Evolutionary conservation across 2,797 vertebrate species (phyloP), one percentile per base, ranked within the genome.

Genomic region (Lepus townsendii): DNA sequence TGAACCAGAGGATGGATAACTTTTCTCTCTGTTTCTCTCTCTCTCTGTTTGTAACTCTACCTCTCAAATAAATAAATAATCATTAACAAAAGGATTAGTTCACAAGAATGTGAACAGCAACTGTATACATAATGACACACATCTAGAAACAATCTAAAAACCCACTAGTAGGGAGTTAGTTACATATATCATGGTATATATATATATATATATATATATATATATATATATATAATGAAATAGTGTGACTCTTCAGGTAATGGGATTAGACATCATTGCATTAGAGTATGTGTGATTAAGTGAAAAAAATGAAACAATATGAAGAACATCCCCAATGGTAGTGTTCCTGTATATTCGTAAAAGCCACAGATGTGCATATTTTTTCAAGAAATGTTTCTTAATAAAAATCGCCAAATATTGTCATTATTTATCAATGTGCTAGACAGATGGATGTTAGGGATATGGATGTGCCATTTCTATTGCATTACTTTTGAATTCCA

Each of bases 131-230:
- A 85, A 78, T 42, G 42, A 30, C 50, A 82, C 83, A 82, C 63
- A 83, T 71, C 42, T 93, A 63, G 47, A 93, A 92, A 83, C n/a
- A 69, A 92, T 92, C 42, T 76, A 87, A 19, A 80, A 71, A 7
- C 4, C 7, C 24, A 60, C 71, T 63, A 66, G 32, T 24, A 47
- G 10, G 11, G 16, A 3, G 69, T 57, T 86, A 75, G 65, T 79
- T 92, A 73, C 4, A 77, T 50, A 66, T 82, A 73, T 68, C 57
- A 88, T 16, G 6, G 14, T n/a, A n/a, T 42, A 27, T 3, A 62
- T 86, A 20, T 60, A 50, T 24, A 57, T 7, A 20, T 60, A 50
- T 24, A 57, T 7, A 85, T 38, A 38, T 38, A 38, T 38, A 38
- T 38, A 38, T 38, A 38, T 42, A 42, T 42, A 42, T 42, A 42